These are phyloP conservation scores for Chrysochloris asiatica DNA, from an alignment of 2,113 vertebrate species.

Conservation along the genomic window DNA sequence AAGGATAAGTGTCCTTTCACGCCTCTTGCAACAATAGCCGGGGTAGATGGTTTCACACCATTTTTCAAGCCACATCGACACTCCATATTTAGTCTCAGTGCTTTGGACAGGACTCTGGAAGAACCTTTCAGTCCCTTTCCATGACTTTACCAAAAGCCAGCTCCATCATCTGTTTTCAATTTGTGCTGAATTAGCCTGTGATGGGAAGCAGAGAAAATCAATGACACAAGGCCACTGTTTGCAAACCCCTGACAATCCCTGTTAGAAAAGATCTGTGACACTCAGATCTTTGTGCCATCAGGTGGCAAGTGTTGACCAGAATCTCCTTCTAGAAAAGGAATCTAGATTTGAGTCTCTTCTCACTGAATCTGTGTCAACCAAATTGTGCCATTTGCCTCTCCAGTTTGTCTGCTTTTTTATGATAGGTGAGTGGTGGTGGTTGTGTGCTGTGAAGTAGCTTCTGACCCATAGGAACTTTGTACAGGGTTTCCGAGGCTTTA, in stretches of 20 bases:
- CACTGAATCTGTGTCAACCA: background rate
- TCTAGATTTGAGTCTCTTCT: conserved; percentile 9
- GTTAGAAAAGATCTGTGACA: conserved; percentile 72
- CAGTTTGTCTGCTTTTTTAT: conserved; percentile 4
- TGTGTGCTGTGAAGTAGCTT: too few relatives aligned
- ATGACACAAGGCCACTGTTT: conserved; percentile 72
- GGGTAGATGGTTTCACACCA: conserved; percentile 69
- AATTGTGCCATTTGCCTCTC: conserved; percentile 24
- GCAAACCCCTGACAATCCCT: conserved; percentile 76
- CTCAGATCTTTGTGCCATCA: conserved; percentile 50
- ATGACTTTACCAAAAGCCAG: conserved; percentile 73
- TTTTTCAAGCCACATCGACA: conserved; percentile 78
- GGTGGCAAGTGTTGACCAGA: conserved; percentile 2
- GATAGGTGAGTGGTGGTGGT: background rate
- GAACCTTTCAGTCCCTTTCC: background rate
- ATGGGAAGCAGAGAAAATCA: conserved; percentile 81
- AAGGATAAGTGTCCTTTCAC: conserved; percentile 71
- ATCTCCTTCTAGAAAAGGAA: conserved; percentile 44
- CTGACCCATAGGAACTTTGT: too few relatives aligned
- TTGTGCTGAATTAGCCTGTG: conserved; percentile 77
- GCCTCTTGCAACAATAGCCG: conserved; percentile 67
- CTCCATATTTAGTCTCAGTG: conserved; percentile 75
- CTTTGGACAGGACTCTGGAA: conserved; percentile 71
- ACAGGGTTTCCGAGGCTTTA: too few relatives aligned
- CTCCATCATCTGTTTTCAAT: conserved; percentile 81